These are phyloP conservation scores for Porites cylindrica DNA, from an alignment of 92 coral and sea anemone genomes.

Conservation along the genomic window DNA sequence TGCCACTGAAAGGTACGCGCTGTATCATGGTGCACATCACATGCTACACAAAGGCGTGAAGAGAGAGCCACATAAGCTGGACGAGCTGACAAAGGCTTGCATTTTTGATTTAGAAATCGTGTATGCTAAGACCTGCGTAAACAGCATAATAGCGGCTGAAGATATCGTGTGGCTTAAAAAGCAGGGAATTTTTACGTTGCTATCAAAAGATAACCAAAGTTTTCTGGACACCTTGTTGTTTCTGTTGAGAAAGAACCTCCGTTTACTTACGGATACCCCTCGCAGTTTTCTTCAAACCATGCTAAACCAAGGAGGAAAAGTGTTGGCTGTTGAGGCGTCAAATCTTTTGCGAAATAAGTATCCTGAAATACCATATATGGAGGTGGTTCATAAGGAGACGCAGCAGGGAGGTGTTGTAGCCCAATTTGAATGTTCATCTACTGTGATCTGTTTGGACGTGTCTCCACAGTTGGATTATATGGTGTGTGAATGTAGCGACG, in stretches of 20 bases:
- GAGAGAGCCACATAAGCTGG: neutral
- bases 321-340: slow-evolving; percentile 17
- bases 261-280: neutral
- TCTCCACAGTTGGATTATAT: slow-evolving; percentile 21
- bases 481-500: slow-evolving; percentile 30
- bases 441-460: slow-evolving; percentile 21
- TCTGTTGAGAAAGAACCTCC: slow-evolving; percentile 13
- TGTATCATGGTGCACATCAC: slow-evolving; percentile 20
- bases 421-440: neutral
- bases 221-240: neutral
- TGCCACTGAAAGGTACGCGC: slow-evolving; percentile 5
- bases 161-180: slow-evolving; percentile 1
- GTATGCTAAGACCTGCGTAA: slow-evolving; percentile 20
- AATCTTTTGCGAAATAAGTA: slow-evolving; percentile 21
- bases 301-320: slow-evolving; percentile 19
- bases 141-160: neutral
- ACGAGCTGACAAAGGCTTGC: neutral
- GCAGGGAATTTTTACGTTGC: neutral
- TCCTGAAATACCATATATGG: slow-evolving; percentile 26
- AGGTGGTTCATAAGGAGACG: neutral
- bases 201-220: neutral
- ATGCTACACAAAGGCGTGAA: neutral
- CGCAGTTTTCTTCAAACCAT: neutral
- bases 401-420: neutral
- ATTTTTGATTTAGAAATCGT: slow-evolving; percentile 8